These are phyloP conservation scores for Catostylus mosaicus DNA, from an alignment of 30 jellyfish, hydroid and myxozoan species.

Conservation along the genomic window DNA sequence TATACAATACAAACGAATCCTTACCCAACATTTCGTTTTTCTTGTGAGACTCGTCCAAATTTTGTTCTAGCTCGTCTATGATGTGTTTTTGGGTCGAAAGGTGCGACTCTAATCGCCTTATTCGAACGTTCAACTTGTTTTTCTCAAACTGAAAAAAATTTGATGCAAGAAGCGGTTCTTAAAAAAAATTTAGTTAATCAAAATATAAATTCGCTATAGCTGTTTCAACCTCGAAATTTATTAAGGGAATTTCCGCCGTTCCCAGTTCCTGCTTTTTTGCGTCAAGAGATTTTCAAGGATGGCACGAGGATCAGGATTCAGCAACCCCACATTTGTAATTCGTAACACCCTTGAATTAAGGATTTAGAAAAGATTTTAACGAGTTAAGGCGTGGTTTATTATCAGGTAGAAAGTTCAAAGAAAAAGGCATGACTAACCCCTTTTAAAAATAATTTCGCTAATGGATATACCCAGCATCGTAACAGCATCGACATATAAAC, in stretches of 20 bases:
- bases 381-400: too few relatives aligned
- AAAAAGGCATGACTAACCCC: too few relatives aligned
- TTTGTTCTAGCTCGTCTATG: conserved; percentile 47
- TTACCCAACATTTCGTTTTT: conserved; percentile 51
- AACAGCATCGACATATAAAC: too few relatives aligned
- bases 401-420: too few relatives aligned
- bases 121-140: conserved; percentile 43
- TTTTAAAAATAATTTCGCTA: too few relatives aligned
- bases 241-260: too few relatives aligned
- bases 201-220: not conserved
- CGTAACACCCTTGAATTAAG: too few relatives aligned
- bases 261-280: too few relatives aligned
- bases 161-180: not conserved
- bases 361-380: not conserved
- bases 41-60: conserved; percentile 32
- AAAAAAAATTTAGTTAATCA: not conserved
- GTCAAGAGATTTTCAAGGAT: not conserved
- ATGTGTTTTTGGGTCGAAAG: conserved; percentile 36
- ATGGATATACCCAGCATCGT: too few relatives aligned
- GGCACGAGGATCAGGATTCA: not conserved
- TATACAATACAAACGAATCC: not conserved
- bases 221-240: too few relatives aligned
- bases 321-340: not conserved
- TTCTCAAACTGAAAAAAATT: conserved; percentile 27
- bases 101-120: conserved; percentile 35